A percentile compares a stretch with the other conserved stretches of the same genome.
Evolutionary conservation across 2,113 vertebrate genomes (phyloP).

Genomic region (Amblyornis subalaris): DNA sequence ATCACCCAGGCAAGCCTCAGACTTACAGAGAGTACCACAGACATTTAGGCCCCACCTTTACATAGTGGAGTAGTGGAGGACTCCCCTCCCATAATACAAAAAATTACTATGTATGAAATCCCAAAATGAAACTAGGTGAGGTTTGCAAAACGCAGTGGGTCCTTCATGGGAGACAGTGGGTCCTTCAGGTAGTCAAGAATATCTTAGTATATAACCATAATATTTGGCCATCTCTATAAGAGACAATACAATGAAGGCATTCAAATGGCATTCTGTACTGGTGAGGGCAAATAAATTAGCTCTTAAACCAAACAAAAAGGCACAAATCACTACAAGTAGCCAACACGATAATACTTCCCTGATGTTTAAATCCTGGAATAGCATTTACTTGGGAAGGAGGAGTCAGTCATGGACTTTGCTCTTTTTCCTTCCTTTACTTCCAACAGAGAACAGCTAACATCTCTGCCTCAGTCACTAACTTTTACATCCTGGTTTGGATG

Average conservation of each 20-base stretch:
- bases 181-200: background rate
- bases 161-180: background rate
- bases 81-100: background rate
- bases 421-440: background rate
- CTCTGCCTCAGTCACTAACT: background rate
- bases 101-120: background rate
- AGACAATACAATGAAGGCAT: background rate
- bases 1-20: background rate
- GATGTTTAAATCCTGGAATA: background rate
- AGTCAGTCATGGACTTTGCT: background rate
- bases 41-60: background rate
- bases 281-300: background rate
- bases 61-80: background rate
- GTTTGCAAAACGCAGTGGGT: background rate
- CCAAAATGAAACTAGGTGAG: background rate
- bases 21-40: background rate
- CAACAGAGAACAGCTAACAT: background rate
- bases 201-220: background rate
- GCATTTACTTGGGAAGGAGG: background rate
- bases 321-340: background rate
- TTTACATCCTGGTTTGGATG: background rate
- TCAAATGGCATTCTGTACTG: background rate
- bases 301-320: background rate
- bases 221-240: background rate
- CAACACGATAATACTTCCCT: background rate